These are phyloP conservation scores for Lordiphosa andalusiaca DNA, from an alignment of 2,888 invertebrate species.

Conservation along the genomic window DNA sequence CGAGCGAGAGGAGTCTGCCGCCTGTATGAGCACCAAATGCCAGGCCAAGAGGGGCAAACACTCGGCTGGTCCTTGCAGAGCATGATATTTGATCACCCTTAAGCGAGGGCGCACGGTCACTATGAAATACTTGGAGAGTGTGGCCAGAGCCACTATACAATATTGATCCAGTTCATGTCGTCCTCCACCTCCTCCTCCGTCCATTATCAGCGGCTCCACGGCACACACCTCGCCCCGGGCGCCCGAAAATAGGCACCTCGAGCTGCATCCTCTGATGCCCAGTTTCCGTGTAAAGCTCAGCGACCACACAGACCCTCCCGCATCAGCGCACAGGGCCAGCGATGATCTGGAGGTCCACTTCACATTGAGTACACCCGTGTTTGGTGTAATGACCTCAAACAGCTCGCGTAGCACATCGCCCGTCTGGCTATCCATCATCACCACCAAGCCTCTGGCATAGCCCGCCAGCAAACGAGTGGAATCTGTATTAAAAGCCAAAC, in stretches of 20 bases:
- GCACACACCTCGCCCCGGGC: conserved; percentile 96
- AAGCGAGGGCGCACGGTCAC: conserved; percentile 89
- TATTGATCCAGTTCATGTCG: conserved; percentile 87
- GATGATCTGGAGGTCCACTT: conserved; percentile 86
- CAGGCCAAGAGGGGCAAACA: conserved; percentile 95
- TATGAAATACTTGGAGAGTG: conserved; percentile 90
- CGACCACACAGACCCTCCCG: conserved; percentile 97
- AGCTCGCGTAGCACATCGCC: conserved; percentile 89
- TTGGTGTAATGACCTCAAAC: conserved; percentile 91
- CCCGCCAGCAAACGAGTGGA: conserved; percentile 91
- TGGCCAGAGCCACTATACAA: conserved; percentile 94
- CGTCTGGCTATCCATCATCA: conserved; percentile 92
- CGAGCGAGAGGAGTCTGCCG: conserved; percentile 84
- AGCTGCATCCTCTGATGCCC: conserved; percentile 93
- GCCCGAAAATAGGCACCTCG: conserved; percentile 97
- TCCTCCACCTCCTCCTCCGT: conserved; percentile 75
- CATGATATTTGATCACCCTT: conserved; percentile 89
- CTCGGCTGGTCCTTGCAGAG: conserved; percentile 86
- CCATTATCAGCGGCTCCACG: conserved; percentile 84
- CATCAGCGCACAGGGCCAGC: conserved; percentile 91
- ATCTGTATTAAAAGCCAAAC: conserved; percentile 92
- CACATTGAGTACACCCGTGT: conserved; percentile 89
- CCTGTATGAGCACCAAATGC: conserved; percentile 93
- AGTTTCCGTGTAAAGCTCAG: conserved; percentile 92
- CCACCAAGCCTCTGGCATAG: conserved; percentile 89